Evolutionary conservation across 2,113 vertebrate genomes (phyloP), one percentile per base, ranked within the genome.

Genomic region (Rhinolophus sinicus): DNA sequence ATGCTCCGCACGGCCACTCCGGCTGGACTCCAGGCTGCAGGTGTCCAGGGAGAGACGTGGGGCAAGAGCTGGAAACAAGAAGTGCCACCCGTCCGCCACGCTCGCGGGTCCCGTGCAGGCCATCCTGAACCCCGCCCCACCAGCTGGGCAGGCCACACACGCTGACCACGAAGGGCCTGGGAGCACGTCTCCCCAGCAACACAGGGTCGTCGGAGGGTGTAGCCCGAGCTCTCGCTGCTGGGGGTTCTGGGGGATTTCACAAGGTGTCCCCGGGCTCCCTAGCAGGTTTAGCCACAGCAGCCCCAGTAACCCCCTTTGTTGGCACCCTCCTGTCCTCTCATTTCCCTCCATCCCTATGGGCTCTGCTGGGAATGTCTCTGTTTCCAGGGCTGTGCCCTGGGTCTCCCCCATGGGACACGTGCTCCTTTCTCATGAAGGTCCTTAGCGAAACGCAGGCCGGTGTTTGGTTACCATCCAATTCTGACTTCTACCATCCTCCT

Each of bases 41-140:
- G 10, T 1, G 5, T 15, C 1, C 4, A 0, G 2, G 0, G 4
- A 33, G 28, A 8, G 30, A 8, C 0, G 0, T 6, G 14, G 30
- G 9, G 12, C 47, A 11, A 50, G 47, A 50, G 47, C 47, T 50
- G 47, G 47, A 50, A 50, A 50, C 47, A 50, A 26, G 24, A 52
- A 38, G 30, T 2, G 10, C n/a, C 10, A 3, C 15, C 12, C 0
- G 44, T 40, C 1, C 5, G 3, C 8, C 2, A 22, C 15, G 60
- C 12, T 12, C 50, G 2, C 16, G 5, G n/a, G 15, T 24, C 16
- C 56, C 7, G 44, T 26, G n/a, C 38, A 6, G 3, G 19, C 6
- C n/a, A 3, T 18, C 11, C 15, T 3, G 5, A 50, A 50, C 47
- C 54, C 54, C 54, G 54, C 54, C 12, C 75, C 54, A 58, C 22